These are phyloP conservation scores for Hanleya hanleyi DNA, from an alignment of 2,888 invertebrate genomes.

Conservation along the genomic window DNA sequence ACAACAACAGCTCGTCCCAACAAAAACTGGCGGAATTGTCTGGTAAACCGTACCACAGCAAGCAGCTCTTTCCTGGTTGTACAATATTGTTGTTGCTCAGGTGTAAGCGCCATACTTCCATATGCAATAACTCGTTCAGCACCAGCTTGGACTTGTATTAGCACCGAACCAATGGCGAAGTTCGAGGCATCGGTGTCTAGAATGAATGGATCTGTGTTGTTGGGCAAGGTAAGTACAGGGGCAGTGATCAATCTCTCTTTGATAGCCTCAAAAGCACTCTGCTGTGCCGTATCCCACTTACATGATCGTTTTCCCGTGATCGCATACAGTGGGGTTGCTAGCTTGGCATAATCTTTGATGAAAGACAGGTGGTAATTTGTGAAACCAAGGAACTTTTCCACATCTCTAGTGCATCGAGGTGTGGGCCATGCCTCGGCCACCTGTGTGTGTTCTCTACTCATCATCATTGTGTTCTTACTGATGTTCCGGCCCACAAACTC, in stretches of 20 bases:
- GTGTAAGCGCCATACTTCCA: constrained; percentile 10
- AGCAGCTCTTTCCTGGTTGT: constrained; percentile 25
- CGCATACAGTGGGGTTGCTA: background rate
- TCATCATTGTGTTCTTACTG: background rate
- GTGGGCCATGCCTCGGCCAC: background rate
- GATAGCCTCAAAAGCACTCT: no score
- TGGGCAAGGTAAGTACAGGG: no score
- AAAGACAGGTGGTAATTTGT: background rate
- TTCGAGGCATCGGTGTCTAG: no score
- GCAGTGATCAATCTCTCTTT: no score
- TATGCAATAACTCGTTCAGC: no score
- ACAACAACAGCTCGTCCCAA: constrained; percentile 23
- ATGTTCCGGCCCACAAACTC: background rate
- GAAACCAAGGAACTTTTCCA: no score
- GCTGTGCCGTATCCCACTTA: background rate
- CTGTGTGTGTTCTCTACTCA: background rate
- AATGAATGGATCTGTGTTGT: no score
- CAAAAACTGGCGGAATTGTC: constrained; percentile 26
- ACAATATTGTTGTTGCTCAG: constrained; percentile 16
- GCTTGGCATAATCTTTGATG: constrained; percentile 11
- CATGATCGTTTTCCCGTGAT: constrained; percentile 2
- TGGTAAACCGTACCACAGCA: constrained; percentile 21
- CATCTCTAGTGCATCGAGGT: background rate
- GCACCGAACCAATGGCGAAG: no score
- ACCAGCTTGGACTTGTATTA: no score